Base-by-base conservation (phyloP, 2,797 vertebrate species). In the Alectoris magna region DNA sequence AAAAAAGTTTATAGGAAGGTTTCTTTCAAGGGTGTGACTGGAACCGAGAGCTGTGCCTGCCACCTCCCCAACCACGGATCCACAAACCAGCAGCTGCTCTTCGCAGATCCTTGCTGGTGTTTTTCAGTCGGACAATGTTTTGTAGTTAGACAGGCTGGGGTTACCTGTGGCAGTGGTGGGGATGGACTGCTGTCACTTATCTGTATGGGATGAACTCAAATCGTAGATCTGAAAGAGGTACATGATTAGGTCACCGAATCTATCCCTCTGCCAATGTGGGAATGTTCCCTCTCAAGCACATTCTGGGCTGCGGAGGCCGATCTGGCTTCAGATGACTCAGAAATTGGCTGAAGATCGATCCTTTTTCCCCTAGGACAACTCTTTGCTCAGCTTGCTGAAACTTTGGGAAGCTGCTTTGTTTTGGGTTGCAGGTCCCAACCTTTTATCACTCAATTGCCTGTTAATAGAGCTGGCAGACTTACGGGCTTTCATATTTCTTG, bases 21-120 rank as follows among this genome's bases (percentile, higher is more conserved):
- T 75, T 87, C 68, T 90, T 93, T 74, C 46, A 56, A 93, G 94
- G 95, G 92, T 44, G 88, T 95, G 92, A 74, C 93, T 93, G 82
- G 75, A 73, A 21, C 18, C 63, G 23, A 84, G 81, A n/a, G 84
- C 88, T 79, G 55, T 2, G 46, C 74, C 87, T 94, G 87, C 92
- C 70, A 24, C 94, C 86, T 94, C 95, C 96, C 89, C 87, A 19
- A 14, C 21, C 87, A 56, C 0, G 0, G 53, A 6, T 6, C 39
- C 69, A 79, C 86, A 55, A 64, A 90, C 80, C 91, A 73, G 73
- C 1, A 21, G 78, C 90, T 90, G 90, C 78, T 83, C 19, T 56
- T 60, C 62, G 27, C 43, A 82, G 38, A 51, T 59, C 63, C 51
- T 38, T 34, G n/a, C 55, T 82, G 72, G 72, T 11, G 15, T 41